phyloP scores from a whole-genome alignment of 2,797 vertebrate species.

The Toxotes lorentzi region DNA sequence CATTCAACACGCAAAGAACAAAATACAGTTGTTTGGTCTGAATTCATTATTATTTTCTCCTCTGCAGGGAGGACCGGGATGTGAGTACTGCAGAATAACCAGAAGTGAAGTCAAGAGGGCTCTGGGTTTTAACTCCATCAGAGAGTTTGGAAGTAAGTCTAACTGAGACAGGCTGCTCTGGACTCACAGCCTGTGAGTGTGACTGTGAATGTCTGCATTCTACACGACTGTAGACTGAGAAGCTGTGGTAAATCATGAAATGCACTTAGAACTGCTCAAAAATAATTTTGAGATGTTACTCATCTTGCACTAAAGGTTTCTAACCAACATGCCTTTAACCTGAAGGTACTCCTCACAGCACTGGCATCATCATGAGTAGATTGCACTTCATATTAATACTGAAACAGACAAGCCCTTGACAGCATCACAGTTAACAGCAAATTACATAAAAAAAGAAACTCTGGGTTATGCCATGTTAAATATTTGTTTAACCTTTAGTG shows the following conservation, averaged over 20 bases:
- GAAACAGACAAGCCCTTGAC: not conserved
- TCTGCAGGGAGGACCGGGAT: conserved; percentile 74
- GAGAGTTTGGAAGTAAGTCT: conserved; percentile 80
- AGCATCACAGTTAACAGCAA: not conserved
- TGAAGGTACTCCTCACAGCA: not conserved
- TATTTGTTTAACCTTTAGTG: conserved; percentile 9
- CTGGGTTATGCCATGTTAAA: not conserved
- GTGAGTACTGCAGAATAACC: conserved; percentile 85
- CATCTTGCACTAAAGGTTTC: not conserved
- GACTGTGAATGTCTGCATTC: no score
- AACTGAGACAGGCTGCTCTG: not conserved
- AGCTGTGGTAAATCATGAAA: not conserved
- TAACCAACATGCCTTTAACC: not conserved
- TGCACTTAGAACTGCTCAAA: not conserved
- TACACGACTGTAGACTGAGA: not conserved
- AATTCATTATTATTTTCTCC: not conserved
- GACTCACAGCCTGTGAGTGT: not conserved
- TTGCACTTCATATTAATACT: not conserved
- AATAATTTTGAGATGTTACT: not conserved
- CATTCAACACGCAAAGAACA: not conserved
- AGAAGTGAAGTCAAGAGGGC: conserved; percentile 68
- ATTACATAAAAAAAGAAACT: not conserved
- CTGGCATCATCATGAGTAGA: not conserved
- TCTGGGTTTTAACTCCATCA: conserved; percentile 58
- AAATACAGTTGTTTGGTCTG: not conserved